Conservation (phyloP, 2,113 vertebrate genomes). For the Rhabdomys dilectus region DNA sequence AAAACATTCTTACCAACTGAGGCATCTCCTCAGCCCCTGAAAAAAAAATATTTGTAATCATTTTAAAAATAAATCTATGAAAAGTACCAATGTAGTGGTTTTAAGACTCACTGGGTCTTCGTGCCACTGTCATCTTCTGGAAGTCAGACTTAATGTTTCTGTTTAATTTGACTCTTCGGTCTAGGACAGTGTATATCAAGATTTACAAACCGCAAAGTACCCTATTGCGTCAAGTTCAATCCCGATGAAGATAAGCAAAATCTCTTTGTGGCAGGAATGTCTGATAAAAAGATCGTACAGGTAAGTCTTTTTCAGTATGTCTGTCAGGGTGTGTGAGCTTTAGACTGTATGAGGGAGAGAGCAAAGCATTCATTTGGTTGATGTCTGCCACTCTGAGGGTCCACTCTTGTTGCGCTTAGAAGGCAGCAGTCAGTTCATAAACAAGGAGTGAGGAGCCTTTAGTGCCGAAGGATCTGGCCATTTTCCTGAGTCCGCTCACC, state of each 20-base stretch:
- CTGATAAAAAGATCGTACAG: conserved; percentile 99
- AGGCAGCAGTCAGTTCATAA: not conserved
- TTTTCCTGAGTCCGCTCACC: not conserved
- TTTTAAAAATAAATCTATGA: not conserved
- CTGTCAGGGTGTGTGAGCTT: not conserved
- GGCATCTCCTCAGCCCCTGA: not conserved
- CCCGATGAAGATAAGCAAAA: conserved; percentile 98
- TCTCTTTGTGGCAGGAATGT: conserved; percentile 99
- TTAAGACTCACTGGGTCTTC: conserved; percentile 9
- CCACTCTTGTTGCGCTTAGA: not conserved
- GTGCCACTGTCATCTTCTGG: not conserved
- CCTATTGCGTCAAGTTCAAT: conserved; percentile 99
- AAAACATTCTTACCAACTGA: no score
- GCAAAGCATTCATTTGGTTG: not conserved
- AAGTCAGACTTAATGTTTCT: conserved; percentile 30
- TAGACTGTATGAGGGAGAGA: not conserved
- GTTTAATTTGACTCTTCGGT: conserved; percentile 64
- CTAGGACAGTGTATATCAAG: conserved; percentile 96
- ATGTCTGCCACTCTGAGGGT: conserved; percentile 10
- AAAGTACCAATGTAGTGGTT: not conserved
- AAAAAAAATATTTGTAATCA: not conserved
- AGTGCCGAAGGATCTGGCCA: not conserved
- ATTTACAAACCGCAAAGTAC: conserved; percentile 98
- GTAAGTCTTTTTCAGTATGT: conserved; percentile 83
- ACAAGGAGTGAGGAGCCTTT: not conserved